phyloP scores from a whole-genome alignment of 2,797 vertebrate species.

The Helostoma temminkii region DNA sequence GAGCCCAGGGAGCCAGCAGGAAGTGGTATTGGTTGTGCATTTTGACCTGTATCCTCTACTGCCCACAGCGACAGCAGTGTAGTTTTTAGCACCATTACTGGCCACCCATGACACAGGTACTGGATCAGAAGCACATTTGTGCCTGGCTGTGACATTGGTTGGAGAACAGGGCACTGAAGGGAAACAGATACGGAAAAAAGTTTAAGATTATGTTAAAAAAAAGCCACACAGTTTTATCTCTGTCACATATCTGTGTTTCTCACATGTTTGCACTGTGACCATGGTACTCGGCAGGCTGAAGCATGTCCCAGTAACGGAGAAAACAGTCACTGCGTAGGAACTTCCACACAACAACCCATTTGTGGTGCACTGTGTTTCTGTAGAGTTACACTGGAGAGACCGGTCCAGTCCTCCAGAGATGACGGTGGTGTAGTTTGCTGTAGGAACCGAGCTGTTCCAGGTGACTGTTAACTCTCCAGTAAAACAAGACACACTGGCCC shows the following conservation, averaged over 20 bases:
- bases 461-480: constrained; percentile 64
- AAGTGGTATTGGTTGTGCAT: constrained; percentile 66
- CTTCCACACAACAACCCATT: constrained; percentile 72
- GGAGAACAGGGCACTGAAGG: constrained; percentile 80
- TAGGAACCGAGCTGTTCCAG: constrained; percentile 68
- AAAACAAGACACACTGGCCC: constrained; percentile 57
- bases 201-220: constrained; percentile 1
- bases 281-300: constrained; percentile 64
- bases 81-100: constrained; percentile 66
- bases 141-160: constrained; percentile 57
- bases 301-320: constrained; percentile 66
- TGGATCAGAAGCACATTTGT: constrained; percentile 58
- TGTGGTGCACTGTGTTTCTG: constrained; percentile 60
- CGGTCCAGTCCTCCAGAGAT: constrained; percentile 56
- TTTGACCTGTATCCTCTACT: constrained; percentile 48
- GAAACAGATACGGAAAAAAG: constrained; percentile 2
- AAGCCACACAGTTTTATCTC: not conserved
- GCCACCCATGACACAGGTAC: constrained; percentile 72
- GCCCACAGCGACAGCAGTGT: constrained; percentile 70
- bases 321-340: constrained; percentile 62
- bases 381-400: constrained; percentile 72
- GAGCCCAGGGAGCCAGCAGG: constrained; percentile 71
- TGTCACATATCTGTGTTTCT: constrained; percentile 24
- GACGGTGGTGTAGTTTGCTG: constrained; percentile 68
- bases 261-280: constrained; percentile 69